A percentile compares a stretch with the other conserved stretches of the same genome.
phyloP scores from a whole-genome alignment of 2,888 invertebrate species.

The Marasmarcha lunaedactyla region DNA sequence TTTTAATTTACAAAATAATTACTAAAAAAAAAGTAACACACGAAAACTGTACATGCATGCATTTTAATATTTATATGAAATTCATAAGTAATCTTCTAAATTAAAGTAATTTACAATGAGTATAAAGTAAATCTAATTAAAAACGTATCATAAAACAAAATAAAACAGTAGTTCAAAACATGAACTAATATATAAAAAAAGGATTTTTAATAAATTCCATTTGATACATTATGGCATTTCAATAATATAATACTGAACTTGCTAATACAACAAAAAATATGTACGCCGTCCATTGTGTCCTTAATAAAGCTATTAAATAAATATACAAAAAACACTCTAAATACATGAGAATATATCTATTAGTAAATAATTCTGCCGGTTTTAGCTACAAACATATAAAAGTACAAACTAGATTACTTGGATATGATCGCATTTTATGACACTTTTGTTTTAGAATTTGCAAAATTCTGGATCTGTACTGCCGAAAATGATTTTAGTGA shows the following conservation, averaged over 20 bases:
- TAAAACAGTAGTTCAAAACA: slow-evolving; percentile 29
- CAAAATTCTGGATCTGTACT: no score
- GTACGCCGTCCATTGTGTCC: slow-evolving; percentile 39
- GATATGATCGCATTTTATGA: no score
- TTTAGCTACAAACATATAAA: neutral
- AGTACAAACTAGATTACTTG: no score
- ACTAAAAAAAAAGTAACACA: slow-evolving; percentile 66
- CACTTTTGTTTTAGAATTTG: no score
- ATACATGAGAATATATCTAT: slow-evolving; percentile 1
- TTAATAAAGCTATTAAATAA: slow-evolving; percentile 16
- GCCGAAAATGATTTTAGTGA: no score
- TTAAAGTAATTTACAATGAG: slow-evolving; percentile 52
- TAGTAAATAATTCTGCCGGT: neutral
- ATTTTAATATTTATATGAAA: slow-evolving; percentile 41
- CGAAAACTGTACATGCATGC: slow-evolving; percentile 65
- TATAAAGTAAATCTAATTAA: slow-evolving; percentile 40
- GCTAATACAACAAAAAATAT: slow-evolving; percentile 64
- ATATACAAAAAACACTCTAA: slow-evolving; percentile 17
- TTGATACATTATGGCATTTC: slow-evolving; percentile 64
- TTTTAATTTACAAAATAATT: slow-evolving; percentile 66
- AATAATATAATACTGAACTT: slow-evolving; percentile 64
- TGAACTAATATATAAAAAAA: slow-evolving; percentile 28
- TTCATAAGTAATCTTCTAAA: slow-evolving; percentile 26
- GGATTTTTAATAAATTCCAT: slow-evolving; percentile 33
- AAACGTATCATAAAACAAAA: slow-evolving; percentile 36